These are phyloP conservation scores for Seriola dumerili DNA, from an alignment of 2,113 vertebrate species.

Conservation along the genomic window DNA sequence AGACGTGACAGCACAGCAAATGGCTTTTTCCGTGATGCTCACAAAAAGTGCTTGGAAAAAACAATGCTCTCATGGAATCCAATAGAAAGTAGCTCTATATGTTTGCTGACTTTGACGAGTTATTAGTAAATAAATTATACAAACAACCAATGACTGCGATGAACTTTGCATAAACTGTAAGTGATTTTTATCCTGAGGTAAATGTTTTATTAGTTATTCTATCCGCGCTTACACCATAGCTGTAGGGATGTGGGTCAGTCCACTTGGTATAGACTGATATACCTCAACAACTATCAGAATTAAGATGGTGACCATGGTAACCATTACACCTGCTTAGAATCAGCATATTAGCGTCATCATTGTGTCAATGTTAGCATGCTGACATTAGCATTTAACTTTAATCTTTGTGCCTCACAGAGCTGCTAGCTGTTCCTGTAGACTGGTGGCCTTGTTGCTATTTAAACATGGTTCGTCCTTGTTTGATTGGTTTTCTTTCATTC, in stretches of 20 bases:
- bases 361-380: background rate
- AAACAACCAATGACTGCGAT: background rate
- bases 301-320: background rate
- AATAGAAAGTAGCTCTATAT: slow-evolving; percentile 11
- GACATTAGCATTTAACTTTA: background rate
- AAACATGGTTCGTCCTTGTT: slow-evolving; percentile 1
- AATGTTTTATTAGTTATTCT: background rate
- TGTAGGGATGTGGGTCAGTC: background rate
- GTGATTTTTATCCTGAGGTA: background rate
- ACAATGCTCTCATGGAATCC: background rate
- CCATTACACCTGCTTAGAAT: background rate
- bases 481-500: slow-evolving; percentile 8
- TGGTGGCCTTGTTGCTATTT: background rate
- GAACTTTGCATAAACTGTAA: background rate
- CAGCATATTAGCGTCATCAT: background rate
- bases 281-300: too few relatives aligned
- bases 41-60: background rate
- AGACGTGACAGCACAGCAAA: slow-evolving; percentile 60
- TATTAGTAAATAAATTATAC: slow-evolving; percentile 1
- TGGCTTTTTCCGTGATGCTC: slow-evolving; percentile 26
- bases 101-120: slow-evolving; percentile 15
- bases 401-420: background rate
- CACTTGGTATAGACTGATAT: background rate
- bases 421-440: background rate
- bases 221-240: background rate